Evolutionary conservation across 2,888 invertebrate species (phyloP), one percentile per base, ranked within the genome.

Genomic region (Nomada flava): DNA sequence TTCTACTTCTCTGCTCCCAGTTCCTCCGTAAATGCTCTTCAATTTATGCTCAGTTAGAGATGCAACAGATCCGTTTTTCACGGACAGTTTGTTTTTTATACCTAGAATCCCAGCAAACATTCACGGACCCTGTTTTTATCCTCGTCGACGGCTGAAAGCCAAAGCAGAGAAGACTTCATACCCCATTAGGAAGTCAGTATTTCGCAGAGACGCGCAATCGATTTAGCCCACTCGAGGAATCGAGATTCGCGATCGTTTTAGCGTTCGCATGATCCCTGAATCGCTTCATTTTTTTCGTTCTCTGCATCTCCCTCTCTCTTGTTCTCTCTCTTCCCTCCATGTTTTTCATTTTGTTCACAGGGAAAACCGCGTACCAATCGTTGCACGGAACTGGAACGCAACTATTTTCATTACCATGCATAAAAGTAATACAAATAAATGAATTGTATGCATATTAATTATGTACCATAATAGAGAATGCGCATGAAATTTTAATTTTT

Each of bases 191-290:
- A 62, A 73, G 64, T 44, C 53, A 50, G 71, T 68, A 55, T 59
- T 75, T 18, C 18, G 44, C 20, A 63, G 55, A 71, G 63, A 62
- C 53, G 29, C 72, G 53, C 64, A 18, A 76, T 82, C 69, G 82
- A 81, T 82, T 82, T 70, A 52, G 26, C 13, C 20, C 68, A 29
- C 55, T 82, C 68, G 64, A 72, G 62, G 62, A 72, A 69, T 77
- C 57, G 50, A 82, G 78, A 78, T 73, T 64, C 29, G 18, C 72
- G 55, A 72, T 70, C 75, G 55, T 62, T 65, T 57, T 57, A 62
- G 60, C 23, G 62, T 69, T 84, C 68, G 74, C 75, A 62, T 55
- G 69, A 80, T 74, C 60, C 67, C 83, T 64, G 69, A 74, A 86
- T 74, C 71, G 63, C 47, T 82, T 64, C 59, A 52, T 75, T 74